Percentiles rank a stretch among this genome's conserved stretches.
phyloP scores from a whole-genome alignment of 2,888 invertebrate species.

The Cryptocephalus moraei region DNA sequence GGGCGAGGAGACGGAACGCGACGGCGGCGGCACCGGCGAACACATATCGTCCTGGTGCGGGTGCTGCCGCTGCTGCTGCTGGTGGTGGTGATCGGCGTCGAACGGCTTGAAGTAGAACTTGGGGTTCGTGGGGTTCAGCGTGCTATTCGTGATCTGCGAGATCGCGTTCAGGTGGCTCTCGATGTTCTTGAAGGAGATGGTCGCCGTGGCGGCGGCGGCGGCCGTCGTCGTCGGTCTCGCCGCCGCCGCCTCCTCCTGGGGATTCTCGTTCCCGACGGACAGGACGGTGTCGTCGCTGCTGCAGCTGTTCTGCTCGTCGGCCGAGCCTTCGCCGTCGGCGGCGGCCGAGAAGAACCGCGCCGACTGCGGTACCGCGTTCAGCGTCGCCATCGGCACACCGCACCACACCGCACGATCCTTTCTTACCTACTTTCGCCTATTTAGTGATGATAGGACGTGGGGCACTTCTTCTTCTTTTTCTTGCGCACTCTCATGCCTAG shows the following conservation, averaged over 20 bases:
- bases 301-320: conserved; percentile 38
- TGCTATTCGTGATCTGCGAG: conserved; percentile 50
- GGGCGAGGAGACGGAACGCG: conserved; percentile 21
- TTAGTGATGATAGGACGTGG: too few species aligned
- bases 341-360: not conserved
- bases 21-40: not conserved
- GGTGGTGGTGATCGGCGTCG: not conserved
- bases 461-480: conserved; percentile 15
- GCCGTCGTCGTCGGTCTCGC: conserved; percentile 19
- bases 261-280: conserved; percentile 3
- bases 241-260: conserved; percentile 9
- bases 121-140: conserved; percentile 31
- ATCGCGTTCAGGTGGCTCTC: conserved; percentile 60
- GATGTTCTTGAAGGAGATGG: conserved; percentile 55
- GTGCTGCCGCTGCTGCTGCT: not conserved
- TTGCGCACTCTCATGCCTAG: conserved; percentile 21
- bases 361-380: not conserved
- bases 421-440: too few species aligned
- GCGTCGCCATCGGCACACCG: not conserved
- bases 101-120: not conserved
- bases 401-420: not conserved
- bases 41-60: not conserved
- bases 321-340: not conserved
- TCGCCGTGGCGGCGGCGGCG: conserved; percentile 14
- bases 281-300: conserved; percentile 71